phyloP scores from a whole-genome alignment of 2,888 invertebrate genomes.

The Nemapogon koenigi region DNA sequence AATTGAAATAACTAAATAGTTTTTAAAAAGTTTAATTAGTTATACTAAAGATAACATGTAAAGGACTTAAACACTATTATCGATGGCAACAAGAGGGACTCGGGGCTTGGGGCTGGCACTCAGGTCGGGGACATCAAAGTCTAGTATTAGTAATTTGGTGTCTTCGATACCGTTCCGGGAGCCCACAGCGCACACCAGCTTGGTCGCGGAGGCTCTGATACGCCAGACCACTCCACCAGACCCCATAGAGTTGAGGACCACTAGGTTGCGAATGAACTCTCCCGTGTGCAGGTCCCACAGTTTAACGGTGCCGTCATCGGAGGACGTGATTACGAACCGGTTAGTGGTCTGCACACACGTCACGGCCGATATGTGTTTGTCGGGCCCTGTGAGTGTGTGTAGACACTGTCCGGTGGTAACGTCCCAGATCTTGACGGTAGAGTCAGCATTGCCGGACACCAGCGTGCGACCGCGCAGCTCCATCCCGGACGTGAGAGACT shows the following conservation, averaged over 20 bases:
- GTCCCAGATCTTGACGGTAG: constrained; percentile 96
- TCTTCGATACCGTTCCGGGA: constrained; percentile 99
- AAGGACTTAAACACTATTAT: too few species aligned
- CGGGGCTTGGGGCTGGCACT: constrained; percentile 89
- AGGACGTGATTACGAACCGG: constrained; percentile 90
- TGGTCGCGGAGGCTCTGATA: constrained; percentile 89
- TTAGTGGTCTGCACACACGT: constrained; percentile 97
- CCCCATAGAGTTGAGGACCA: constrained; percentile 88
- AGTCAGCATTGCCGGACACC: constrained; percentile 93
- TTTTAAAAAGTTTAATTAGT: too few species aligned
- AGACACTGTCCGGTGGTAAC: constrained; percentile 89
- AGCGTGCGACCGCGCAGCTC: constrained; percentile 85
- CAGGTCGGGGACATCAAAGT: constrained; percentile 93
- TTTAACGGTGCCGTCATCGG: constrained; percentile 94
- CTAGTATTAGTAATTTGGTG: constrained; percentile 95
- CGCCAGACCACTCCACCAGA: constrained; percentile 93
- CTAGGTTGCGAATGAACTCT: constrained; percentile 87
- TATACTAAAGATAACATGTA: too few species aligned
- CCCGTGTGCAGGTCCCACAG: constrained; percentile 91
- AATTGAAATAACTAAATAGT: too few species aligned
- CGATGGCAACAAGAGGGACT: too few species aligned
- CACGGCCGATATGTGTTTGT: constrained; percentile 98
- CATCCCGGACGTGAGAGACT: constrained; percentile 90
- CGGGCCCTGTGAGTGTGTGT: constrained; percentile 86
- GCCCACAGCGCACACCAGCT: constrained; percentile 97